Conservation (phyloP, 2,888 invertebrate species). For the Noctua janthe region DNA sequence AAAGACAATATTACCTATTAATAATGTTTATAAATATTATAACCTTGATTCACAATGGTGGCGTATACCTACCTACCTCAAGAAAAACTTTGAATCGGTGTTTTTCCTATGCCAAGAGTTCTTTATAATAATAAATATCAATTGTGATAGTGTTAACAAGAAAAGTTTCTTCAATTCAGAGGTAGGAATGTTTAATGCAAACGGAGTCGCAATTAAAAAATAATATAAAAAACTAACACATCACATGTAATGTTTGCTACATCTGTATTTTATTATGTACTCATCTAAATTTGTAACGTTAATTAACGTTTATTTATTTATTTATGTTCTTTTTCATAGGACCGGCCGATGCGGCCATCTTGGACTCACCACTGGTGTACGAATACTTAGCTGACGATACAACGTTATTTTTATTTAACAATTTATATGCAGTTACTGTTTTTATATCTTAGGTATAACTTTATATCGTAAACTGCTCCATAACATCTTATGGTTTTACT, state of each 20-base stretch:
- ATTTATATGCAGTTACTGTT: background rate
- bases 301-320: too few species aligned
- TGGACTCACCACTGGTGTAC: background rate
- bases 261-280: background rate
- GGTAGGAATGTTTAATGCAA: too few species aligned
- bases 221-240: background rate
- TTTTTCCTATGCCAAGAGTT: constrained; percentile 21
- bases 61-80: background rate
- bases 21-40: background rate
- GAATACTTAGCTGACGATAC: background rate
- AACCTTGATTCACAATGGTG: constrained; percentile 1
- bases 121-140: background rate
- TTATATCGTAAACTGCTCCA: background rate
- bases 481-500: background rate
- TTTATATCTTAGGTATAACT: background rate
- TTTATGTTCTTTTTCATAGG: background rate
- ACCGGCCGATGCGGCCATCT: background rate
- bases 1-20: background rate
- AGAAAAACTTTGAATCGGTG: constrained; percentile 22
- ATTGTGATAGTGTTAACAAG: background rate
- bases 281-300: background rate
- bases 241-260: background rate
- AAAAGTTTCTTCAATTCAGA: background rate
- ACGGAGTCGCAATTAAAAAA: background rate
- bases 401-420: background rate